Percentiles rank a stretch among this genome's conserved stretches.
Evolutionary conservation across 2,113 vertebrate species (phyloP).

Genomic region (Rhodinocichla rosea): DNA sequence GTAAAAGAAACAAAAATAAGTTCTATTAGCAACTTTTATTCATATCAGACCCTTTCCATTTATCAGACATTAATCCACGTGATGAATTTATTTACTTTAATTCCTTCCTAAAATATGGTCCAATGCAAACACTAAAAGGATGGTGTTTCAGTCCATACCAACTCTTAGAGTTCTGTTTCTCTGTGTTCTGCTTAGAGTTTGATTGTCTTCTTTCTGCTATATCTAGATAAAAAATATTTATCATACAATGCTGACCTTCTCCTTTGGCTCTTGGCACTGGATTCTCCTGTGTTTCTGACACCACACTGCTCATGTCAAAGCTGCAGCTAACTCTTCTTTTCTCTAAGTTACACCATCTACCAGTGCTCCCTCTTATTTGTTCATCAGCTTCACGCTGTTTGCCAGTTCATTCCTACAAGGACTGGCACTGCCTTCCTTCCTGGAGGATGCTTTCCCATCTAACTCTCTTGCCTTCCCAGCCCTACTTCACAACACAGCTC

Average conservation of each 20-base stretch:
- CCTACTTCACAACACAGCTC: background rate
- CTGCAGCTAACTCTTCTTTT: background rate
- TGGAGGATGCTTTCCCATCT: background rate
- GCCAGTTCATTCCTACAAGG: background rate
- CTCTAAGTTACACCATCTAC: background rate
- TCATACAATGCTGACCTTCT: background rate
- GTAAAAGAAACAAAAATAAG: background rate
- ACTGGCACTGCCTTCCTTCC: background rate
- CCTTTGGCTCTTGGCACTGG: background rate
- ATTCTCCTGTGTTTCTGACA: background rate
- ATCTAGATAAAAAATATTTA: background rate
- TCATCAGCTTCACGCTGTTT: background rate
- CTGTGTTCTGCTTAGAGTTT: background rate
- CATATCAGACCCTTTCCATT: background rate
- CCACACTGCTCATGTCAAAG: background rate
- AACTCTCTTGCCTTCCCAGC: background rate
- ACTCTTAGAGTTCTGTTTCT: background rate
- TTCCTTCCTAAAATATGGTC: background rate
- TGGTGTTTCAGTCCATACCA: background rate
- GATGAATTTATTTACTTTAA: background rate
- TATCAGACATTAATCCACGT: background rate
- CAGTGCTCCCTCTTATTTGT: background rate
- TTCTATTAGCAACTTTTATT: background rate
- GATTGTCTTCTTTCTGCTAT: background rate
- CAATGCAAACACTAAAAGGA: background rate